Base-by-base conservation (phyloP, 2,113 vertebrate genomes). In the Thunnus maccoyii region DNA sequence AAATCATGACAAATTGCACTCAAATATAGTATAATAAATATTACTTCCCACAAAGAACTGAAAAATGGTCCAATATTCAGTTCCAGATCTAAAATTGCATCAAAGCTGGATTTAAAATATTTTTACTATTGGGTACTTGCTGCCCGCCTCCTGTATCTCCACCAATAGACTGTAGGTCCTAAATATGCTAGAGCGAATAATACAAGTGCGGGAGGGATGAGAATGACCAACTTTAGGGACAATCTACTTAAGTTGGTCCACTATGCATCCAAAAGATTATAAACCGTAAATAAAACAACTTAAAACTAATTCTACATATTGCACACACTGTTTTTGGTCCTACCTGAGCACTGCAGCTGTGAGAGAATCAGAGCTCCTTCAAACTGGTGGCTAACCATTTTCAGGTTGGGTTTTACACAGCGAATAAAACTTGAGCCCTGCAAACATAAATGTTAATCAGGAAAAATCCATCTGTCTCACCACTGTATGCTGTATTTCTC, bases 381-480 rank as follows among this genome's bases (percentile, higher is more conserved):
- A 89, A 99, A 99, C 90, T 98, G 95, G 83, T 99, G 98, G 90
- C 96, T 98, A 90, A 97, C 97, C 98, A 99, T 99, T 96, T 97
- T 99, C 88, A 99, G 95, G 93, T 99, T 99, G 57, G 98, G 98
- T 83, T 99, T 99, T 81, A 99, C 97, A 82, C 98, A 99, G 62
- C 98, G 98, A 92, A 99, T 98, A 88, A 99, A 99, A 90, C 97
- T 99, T 3, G 98, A 97, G 30, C 98, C 98, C 98, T 99, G 72
- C 17, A 70, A 50, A 72, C 52, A 89, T n/a, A 51, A 63, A 68
- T 4, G 63, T 12, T 2, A 30, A 52, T 83, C 20, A 83, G n/a
- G 16, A 76, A 82, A 72, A 46, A 58, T 22, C 18, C 3, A 13
- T 56, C 9, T 1, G 7, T 18, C 12, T 54, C 13, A 3, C 3